phyloP scores from a whole-genome alignment of 2,797 vertebrate genomes.

The Mormyrops attenuatus region DNA sequence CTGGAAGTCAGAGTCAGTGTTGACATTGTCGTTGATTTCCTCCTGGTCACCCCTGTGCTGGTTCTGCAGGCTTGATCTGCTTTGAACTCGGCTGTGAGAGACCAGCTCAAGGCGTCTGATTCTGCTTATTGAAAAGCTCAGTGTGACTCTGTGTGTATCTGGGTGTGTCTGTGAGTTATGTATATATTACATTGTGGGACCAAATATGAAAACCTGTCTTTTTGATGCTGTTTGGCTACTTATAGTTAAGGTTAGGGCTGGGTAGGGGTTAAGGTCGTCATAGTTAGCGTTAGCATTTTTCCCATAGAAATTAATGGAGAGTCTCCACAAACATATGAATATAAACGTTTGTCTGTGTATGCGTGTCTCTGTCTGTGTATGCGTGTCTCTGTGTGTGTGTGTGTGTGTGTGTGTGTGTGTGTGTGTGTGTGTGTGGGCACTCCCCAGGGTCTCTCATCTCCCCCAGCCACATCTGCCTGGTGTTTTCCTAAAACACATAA shows the following conservation, averaged over 20 bases:
- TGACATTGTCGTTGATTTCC: conserved; percentile 45
- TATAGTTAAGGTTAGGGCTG: too few species aligned
- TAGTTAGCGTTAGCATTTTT: too few species aligned
- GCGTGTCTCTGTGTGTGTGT: conserved; percentile 32
- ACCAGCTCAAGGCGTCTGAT: background rate
- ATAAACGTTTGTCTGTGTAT: background rate
- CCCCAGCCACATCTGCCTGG: background rate
- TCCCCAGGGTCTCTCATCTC: background rate
- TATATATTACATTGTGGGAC: conserved; percentile 22
- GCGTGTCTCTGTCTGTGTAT: background rate
- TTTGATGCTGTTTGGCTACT: too few species aligned
- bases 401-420: background rate
- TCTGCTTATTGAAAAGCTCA: background rate
- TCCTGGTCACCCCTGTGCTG: conserved; percentile 42
- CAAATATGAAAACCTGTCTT: too few species aligned
- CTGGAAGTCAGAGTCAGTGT: conserved; percentile 21
- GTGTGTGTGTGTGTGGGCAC: conserved; percentile 30
- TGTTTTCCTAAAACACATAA: background rate
- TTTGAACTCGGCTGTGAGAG: background rate
- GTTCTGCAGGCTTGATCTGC: conserved; percentile 30
- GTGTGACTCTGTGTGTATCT: conserved; percentile 4
- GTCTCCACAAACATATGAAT: too few species aligned
- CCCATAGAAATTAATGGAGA: too few species aligned
- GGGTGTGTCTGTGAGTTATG: conserved; percentile 29
- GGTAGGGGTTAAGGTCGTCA: too few species aligned